A percentile compares a stretch with the other conserved stretches of the same genome.
Evolutionary conservation across 1,140 invertebrate genomes (phyloP).

Genomic region (Hetaerina americana): DNA sequence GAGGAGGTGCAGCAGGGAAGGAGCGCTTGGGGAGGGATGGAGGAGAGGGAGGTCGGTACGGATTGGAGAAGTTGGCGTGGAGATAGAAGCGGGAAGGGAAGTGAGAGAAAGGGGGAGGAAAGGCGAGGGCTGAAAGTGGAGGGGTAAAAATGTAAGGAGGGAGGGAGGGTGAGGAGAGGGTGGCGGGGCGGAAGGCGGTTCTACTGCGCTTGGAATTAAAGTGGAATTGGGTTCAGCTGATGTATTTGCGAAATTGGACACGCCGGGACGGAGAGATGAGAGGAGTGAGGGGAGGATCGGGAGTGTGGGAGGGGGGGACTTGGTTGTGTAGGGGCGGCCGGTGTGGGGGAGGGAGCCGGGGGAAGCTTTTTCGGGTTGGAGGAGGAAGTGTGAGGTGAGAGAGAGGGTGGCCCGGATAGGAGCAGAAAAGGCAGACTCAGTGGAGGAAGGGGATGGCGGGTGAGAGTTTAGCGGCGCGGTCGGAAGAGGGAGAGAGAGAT

Average conservation of each 20-base stretch:
- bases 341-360: too few relatives aligned
- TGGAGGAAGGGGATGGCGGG: too few relatives aligned
- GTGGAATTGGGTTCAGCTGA: slow-evolving; percentile 6
- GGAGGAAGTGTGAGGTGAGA: too few relatives aligned
- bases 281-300: not conserved
- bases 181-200: not conserved
- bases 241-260: slow-evolving; percentile 7
- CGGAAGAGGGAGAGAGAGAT: too few relatives aligned
- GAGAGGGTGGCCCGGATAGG: too few relatives aligned
- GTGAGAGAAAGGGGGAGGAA: slow-evolving; percentile 5
- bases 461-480: too few relatives aligned
- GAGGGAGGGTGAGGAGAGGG: slow-evolving; percentile 3
- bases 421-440: too few relatives aligned
- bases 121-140: slow-evolving; percentile 1
- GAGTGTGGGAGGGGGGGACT: not conserved
- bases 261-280: not conserved
- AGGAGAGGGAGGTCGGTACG: too few relatives aligned
- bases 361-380: too few relatives aligned
- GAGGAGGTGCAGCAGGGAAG: not conserved
- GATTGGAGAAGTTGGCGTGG: too few relatives aligned
- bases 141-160: not conserved
- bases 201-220: not conserved
- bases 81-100: too few relatives aligned
- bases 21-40: too few relatives aligned
- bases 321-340: not conserved